A percentile compares a stretch with the other conserved stretches of the same genome.
These are phyloP conservation scores for Gymnothorax javanicus DNA, from an alignment of 2,797 vertebrate species.

Conservation along the genomic window DNA sequence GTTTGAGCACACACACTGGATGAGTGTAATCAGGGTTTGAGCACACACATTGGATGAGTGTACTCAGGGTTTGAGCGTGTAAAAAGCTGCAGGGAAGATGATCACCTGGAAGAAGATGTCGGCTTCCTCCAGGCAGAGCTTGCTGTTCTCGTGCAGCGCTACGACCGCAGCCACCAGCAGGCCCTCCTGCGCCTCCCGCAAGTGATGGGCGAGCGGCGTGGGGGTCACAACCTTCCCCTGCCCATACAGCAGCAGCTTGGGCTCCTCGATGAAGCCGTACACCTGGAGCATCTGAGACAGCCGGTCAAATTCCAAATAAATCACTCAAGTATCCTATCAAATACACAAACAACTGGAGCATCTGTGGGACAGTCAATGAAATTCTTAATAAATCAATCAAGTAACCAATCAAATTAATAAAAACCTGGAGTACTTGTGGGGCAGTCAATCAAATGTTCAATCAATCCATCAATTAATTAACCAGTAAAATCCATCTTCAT, in stretches of 20 bases:
- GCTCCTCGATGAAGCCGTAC: slow-evolving; percentile 85
- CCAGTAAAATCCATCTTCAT: too few species aligned
- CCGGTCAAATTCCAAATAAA: not conserved
- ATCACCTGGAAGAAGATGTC: slow-evolving; percentile 84
- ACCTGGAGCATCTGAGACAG: slow-evolving; percentile 79
- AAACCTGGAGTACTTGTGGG: too few species aligned
- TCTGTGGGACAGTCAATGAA: too few species aligned
- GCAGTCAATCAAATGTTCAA: too few species aligned
- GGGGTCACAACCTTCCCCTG: slow-evolving; percentile 64
- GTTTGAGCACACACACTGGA: too few species aligned
- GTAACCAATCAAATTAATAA: too few species aligned
- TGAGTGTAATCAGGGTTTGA: not conserved
- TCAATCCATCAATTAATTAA: not conserved
- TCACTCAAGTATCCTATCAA: too few species aligned
- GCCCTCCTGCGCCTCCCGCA: slow-evolving; percentile 75
- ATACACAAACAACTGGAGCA: too few species aligned
- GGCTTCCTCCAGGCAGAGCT: slow-evolving; percentile 84
- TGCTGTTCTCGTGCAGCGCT: slow-evolving; percentile 88
- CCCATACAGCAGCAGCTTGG: slow-evolving; percentile 75
- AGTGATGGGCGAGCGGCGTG: slow-evolving; percentile 75
- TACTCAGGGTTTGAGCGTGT: not conserved
- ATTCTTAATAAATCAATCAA: too few species aligned
- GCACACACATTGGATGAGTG: too few species aligned
- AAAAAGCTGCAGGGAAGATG: too few species aligned
- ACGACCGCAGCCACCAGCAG: slow-evolving; percentile 84